Conservation (phyloP, 2,113 vertebrate genomes). For the Malurus elegans region DNA sequence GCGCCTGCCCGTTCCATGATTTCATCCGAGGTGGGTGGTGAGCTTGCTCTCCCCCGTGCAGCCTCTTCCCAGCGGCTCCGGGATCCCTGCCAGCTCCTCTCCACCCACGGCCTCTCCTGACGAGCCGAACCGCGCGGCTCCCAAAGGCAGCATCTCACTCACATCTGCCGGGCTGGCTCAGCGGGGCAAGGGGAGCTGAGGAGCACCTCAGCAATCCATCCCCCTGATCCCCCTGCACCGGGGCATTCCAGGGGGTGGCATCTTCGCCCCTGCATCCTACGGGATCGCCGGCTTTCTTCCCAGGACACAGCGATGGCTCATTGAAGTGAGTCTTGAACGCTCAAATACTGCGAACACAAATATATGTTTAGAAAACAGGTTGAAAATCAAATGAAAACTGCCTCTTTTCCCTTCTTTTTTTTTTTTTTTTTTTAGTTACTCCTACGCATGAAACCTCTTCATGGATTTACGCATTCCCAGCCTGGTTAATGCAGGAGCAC, state of each 20-base stretch:
- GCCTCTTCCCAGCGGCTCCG: conserved; percentile 38
- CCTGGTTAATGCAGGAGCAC: neutral
- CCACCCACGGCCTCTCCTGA: conserved; percentile 50
- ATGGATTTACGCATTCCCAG: neutral
- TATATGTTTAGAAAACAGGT: neutral
- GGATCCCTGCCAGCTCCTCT: conserved; percentile 52
- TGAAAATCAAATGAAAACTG: neutral
- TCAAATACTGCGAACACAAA: rapidly evolving
- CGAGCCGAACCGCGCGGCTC: neutral
- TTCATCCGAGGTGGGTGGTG: conserved; percentile 44
- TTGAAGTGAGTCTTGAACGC: rapidly evolving
- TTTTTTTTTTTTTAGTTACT: neutral
- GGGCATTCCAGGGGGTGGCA: rapidly evolving
- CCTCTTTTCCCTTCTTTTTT: no score
- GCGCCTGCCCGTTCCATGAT: neutral
- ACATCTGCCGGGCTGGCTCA: neutral
- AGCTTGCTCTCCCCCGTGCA: conserved; percentile 29
- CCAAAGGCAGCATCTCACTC: neutral
- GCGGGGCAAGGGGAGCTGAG: neutral
- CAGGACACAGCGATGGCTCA: rapidly evolving
- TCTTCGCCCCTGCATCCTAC: neutral
- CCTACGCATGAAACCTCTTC: neutral
- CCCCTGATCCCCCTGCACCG: neutral
- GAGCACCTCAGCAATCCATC: neutral
- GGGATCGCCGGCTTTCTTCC: rapidly evolving